These are phyloP conservation scores for Pterophyllum scalare DNA, from an alignment of 2,113 vertebrate genomes.

Conservation along the genomic window DNA sequence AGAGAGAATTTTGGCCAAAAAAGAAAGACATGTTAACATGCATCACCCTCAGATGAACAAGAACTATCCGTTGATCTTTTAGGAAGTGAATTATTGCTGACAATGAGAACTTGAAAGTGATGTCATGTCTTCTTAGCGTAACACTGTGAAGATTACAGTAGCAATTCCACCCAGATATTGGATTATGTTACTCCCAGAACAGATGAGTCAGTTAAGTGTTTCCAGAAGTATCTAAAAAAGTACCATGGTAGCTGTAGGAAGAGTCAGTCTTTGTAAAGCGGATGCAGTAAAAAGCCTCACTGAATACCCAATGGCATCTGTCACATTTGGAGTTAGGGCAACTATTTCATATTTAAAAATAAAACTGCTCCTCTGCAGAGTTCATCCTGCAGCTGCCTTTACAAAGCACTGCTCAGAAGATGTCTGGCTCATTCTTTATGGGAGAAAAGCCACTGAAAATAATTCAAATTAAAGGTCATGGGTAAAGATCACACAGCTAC, in stretches of 20 bases:
- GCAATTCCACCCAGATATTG: slow-evolving; percentile 54
- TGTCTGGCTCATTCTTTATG: not conserved
- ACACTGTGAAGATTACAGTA: slow-evolving; percentile 55
- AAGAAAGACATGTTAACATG: slow-evolving; percentile 16
- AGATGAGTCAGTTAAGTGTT: slow-evolving; percentile 55
- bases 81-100: slow-evolving; percentile 45
- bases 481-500: slow-evolving; percentile 65
- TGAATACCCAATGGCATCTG: slow-evolving; percentile 28
- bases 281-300: slow-evolving; percentile 11
- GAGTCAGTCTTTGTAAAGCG: slow-evolving; percentile 5
- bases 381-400: slow-evolving; percentile 9
- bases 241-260: not conserved
- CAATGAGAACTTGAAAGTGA: slow-evolving; percentile 63
- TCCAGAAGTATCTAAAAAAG: slow-evolving; percentile 36
- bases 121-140: slow-evolving; percentile 49
- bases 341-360: slow-evolving; percentile 29
- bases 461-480: not conserved
- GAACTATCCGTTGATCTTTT: slow-evolving; percentile 39
- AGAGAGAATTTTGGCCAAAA: not conserved
- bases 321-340: slow-evolving; percentile 32
- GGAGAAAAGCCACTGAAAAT: not conserved
- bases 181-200: slow-evolving; percentile 54
- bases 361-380: not conserved
- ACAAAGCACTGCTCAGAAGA: not conserved
- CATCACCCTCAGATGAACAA: slow-evolving; percentile 11